Base-by-base conservation (phyloP, 2,797 vertebrate genomes). In the Danio tinwini region DNA sequence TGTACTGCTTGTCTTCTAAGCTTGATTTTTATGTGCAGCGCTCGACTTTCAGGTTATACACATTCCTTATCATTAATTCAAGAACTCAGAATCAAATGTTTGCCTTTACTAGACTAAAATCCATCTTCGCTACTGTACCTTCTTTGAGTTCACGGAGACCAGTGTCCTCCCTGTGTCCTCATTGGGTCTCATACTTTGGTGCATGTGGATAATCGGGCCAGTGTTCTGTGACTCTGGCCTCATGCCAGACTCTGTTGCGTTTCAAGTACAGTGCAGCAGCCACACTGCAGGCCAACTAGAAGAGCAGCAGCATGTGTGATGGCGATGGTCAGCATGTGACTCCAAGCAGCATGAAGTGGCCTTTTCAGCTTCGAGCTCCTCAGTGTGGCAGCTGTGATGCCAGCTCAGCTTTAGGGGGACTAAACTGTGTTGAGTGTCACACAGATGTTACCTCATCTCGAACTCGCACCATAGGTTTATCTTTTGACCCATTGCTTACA, bases 301-400 rank as follows among this genome's bases (percentile, higher is more conserved):
- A 64, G 44, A 52, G 7, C 50, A 52, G 59, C n/a, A 76, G 74
- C 39, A 37, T 53, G 74, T 52, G 74, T 55, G 47, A 65, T 44
- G 17, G 42, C 65, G 49, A 55, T 44, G 74, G 50, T 67, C 74
- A 76, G 19, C 0, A 8, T 64, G 74, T 1, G 37, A 76, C 47
- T 52, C 9, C 9, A 40, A 56, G 6, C 74, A 77, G 52, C 63
- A 29, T 77, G 63, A 77, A 68, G 58, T 58, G 63, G 77, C 74
- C 63, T 77, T 77, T 75, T 75, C 73, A 63, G 59, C 73, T 75
- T 29, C 12, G 45, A 78, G 76, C 55, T 29, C 29, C 78, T 78
- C 37, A 61, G 29, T 29, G 6, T 52, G 65, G 29, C 76, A 78
- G 65, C 55, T 59, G 53, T n/a, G 76, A 76, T 78, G 76, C 55